Conservation (phyloP, 2,888 invertebrate genomes). For the Ptychoptera contaminata region DNA sequence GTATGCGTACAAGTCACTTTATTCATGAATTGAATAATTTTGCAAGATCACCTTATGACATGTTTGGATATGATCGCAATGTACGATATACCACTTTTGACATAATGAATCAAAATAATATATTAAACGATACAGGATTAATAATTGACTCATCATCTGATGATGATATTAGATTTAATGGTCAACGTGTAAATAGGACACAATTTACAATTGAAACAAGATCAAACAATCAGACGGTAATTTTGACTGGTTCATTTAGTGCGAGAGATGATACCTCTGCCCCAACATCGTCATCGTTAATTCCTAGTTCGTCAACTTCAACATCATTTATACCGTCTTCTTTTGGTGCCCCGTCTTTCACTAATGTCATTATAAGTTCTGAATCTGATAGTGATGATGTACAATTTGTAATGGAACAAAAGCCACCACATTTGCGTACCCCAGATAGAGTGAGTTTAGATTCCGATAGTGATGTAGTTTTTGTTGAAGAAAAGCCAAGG, state of each 20-base stretch:
- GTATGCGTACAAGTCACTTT: constrained; percentile 65
- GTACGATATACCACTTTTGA: constrained; percentile 42
- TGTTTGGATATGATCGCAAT: constrained; percentile 64
- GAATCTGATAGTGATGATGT: constrained; percentile 22
- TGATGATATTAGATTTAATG: neutral
- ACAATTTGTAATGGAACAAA: constrained; percentile 27
- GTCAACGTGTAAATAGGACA: neutral
- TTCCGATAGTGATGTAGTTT: constrained; percentile 30
- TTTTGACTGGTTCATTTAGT: constrained; percentile 9
- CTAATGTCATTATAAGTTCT: constrained; percentile 1
- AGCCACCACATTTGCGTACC: constrained; percentile 30
- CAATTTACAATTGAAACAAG: constrained; percentile 10
- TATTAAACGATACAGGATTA: neutral
- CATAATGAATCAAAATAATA: too few relatives aligned
- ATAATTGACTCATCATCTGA: constrained; percentile 1
- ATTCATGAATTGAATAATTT: constrained; percentile 77
- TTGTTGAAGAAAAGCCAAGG: constrained; percentile 15
- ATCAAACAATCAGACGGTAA: constrained; percentile 8
- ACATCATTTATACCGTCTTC: constrained; percentile 1
- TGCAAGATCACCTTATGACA: constrained; percentile 73
- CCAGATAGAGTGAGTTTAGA: constrained; percentile 28
- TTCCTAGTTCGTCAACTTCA: neutral
- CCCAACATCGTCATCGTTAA: neutral
- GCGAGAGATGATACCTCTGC: neutral
- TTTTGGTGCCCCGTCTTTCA: neutral